Evolutionary conservation across 2,888 invertebrate species (phyloP).

Genomic region (Phyllotreta cruciferae): DNA sequence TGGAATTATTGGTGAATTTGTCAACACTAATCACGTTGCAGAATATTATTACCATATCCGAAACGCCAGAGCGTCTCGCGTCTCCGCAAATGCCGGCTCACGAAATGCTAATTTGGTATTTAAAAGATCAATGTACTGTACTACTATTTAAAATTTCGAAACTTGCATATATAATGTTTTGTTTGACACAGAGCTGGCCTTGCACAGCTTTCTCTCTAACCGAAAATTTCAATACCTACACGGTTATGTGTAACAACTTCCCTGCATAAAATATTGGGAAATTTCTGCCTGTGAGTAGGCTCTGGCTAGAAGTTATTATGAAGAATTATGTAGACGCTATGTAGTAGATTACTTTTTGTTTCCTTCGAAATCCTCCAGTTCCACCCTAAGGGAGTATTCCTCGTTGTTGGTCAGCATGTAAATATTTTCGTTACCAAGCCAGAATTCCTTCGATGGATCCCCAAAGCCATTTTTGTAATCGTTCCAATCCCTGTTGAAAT

Average conservation of each 20-base stretch:
- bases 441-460: conserved; percentile 88
- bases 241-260: conserved; percentile 1
- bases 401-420: conserved; percentile 93
- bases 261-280: conserved; percentile 13
- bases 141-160: conserved; percentile 17
- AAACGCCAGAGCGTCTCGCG: conserved; percentile 16
- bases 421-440: conserved; percentile 93
- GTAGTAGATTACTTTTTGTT: conserved; percentile 77
- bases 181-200: background rate
- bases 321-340: background rate
- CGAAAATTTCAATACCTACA: too few species aligned
- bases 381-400: conserved; percentile 85
- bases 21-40: background rate
- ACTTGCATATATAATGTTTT: background rate
- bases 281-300: conserved; percentile 7
- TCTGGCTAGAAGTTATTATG: background rate
- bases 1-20: too few species aligned
- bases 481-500: conserved; percentile 91
- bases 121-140: conserved; percentile 9
- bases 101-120: conserved; percentile 23
- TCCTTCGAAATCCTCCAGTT: conserved; percentile 91
- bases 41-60: background rate
- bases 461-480: conserved; percentile 94
- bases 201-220: background rate
- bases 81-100: conserved; percentile 10